A percentile compares a stretch with the other conserved stretches of the same genome.
Conservation (phyloP, 2,888 invertebrate species). For the Meiosimyza decipiens region DNA sequence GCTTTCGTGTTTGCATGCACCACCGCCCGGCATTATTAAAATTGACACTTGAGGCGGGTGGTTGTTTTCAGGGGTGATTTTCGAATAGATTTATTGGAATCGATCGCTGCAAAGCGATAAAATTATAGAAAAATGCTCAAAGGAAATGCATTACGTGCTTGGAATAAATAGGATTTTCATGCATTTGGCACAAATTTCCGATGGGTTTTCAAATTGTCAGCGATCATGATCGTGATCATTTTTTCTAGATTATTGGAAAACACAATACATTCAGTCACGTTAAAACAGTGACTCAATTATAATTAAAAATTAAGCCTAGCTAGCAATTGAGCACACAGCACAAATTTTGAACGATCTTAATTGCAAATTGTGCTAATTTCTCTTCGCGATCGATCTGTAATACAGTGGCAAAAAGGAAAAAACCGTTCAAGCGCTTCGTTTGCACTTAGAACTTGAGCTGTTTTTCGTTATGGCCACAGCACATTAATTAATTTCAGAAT, state of each 20-base stretch:
- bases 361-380: constrained; percentile 5
- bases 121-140: constrained; percentile 19
- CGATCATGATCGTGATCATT: too few species aligned
- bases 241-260: too few species aligned
- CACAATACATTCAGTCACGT: too few species aligned
- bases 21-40: neutral
- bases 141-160: constrained; percentile 20
- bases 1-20: constrained; percentile 1
- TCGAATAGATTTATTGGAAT: neutral
- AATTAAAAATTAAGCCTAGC: too few species aligned
- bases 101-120: neutral
- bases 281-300: too few species aligned
- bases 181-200: too few species aligned
- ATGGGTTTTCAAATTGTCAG: too few species aligned
- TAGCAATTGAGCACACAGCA: neutral
- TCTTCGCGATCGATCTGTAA: neutral
- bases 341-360: neutral
- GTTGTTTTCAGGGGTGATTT: neutral
- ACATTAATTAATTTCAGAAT: neutral
- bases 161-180: constrained; percentile 9
- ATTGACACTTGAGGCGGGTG: neutral
- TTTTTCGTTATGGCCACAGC: neutral
- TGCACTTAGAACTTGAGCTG: too few species aligned
- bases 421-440: too few species aligned
- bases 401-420: too few species aligned